Evolutionary conservation across 2,113 vertebrate species (phyloP), one percentile per base, ranked within the genome.

Genomic region (Channa argus): DNA sequence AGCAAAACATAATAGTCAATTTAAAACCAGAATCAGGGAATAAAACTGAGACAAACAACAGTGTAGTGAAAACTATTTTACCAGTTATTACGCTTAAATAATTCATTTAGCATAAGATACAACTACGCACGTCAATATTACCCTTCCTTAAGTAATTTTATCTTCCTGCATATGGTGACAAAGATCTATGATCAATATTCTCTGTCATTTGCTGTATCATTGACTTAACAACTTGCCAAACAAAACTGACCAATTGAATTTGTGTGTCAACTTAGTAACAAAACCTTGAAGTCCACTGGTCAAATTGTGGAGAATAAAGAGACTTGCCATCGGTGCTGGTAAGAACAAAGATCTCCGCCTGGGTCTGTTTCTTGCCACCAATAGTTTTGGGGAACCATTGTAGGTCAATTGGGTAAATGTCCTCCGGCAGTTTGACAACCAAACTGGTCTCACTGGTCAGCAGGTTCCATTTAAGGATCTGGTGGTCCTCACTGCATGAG

Each of bases 401-500:
- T 44, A 99, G 91, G 79, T 99, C 96, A 7, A 96, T 79, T 2
- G 98, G 98, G 85, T 95, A 98, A 72, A 95, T 94, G 10, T 97
- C 96, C 33, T 97, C 97, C 39, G 96, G 94, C 2, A 99, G 94
- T 62, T 89, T 95, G 61, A 96, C 94, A 45, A 98, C 92, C 0
- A 94, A 93, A 8, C 79, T 90, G 14, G 96, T 96, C 76, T 98
- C 98, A 63, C 88, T 92, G 12, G 92, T 96, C 81, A 98, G 77
- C 52, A 98, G 91, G 92, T 97, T 98, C 98, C 98, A 99, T 13
- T 89, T 96, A 69, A 99, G 87, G 34, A 99, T 93, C 63, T 97
- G 96, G 87, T 98, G 97, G 75, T 99, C 98, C 63, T 99, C 97
- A 2, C 97, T 95, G 86, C 96, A 99, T 0, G 98, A 98, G 88